Evolutionary conservation across 2,113 vertebrate species (phyloP).

Genomic region (Orthonyx spaldingii): DNA sequence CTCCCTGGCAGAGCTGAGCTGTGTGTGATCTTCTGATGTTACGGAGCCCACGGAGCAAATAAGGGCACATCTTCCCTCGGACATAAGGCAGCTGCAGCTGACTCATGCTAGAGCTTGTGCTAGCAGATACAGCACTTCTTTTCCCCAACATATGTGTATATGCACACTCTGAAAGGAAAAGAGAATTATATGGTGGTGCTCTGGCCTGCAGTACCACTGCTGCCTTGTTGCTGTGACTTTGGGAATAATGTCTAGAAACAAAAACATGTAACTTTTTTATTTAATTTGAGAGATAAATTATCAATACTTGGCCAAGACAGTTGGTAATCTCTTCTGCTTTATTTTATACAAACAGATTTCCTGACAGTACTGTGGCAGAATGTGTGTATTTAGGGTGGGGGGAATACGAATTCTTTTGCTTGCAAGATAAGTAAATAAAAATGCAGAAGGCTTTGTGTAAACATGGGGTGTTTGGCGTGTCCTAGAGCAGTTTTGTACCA

Average conservation of each 20-base stretch:
- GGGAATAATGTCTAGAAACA: not conserved
- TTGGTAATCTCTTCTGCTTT: not conserved
- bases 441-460: not conserved
- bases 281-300: not conserved
- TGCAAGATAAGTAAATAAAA: not conserved
- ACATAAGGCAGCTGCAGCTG: not conserved
- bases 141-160: accelerated
- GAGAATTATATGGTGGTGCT: not conserved
- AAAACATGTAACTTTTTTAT: not conserved
- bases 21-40: not conserved
- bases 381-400: not conserved
- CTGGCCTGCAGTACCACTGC: not conserved
- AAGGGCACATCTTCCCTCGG: not conserved
- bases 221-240: not conserved
- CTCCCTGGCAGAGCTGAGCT: not conserved
- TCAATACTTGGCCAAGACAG: not conserved
- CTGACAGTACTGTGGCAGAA: not conserved
- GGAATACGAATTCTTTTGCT: not conserved
- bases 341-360: not conserved
- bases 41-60: not conserved
- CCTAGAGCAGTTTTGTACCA: not conserved
- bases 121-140: not conserved
- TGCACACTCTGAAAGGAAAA: not conserved
- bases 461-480: not conserved
- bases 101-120: not conserved